These are phyloP conservation scores for Catocala fraxini DNA, from an alignment of 2,888 invertebrate species.

Conservation along the genomic window DNA sequence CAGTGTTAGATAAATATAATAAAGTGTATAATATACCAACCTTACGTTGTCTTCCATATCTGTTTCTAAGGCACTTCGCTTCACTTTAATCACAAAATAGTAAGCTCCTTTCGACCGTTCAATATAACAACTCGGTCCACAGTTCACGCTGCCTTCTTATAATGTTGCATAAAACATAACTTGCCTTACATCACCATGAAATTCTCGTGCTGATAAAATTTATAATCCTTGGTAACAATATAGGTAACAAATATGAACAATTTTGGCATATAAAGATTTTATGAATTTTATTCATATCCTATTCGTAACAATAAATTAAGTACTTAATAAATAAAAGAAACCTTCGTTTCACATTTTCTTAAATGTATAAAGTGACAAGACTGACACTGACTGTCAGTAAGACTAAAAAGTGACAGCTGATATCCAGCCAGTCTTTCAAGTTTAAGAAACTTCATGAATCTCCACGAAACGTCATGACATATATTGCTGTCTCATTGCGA, in stretches of 20 bases:
- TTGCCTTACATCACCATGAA: constrained; percentile 42
- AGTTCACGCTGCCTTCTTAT: constrained; percentile 7
- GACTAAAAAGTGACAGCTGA: neutral
- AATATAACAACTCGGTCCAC: constrained; percentile 18
- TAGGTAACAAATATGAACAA: neutral
- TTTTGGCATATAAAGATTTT: neutral
- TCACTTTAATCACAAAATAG: no score
- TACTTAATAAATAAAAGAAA: constrained; percentile 17
- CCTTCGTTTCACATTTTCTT: neutral
- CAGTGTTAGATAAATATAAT: neutral
- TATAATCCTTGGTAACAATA: neutral
- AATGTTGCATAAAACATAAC: constrained; percentile 27
- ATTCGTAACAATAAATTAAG: neutral
- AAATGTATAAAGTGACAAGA: neutral
- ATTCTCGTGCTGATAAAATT: neutral
- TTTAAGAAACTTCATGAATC: no score
- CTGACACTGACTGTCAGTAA: neutral
- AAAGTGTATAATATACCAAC: constrained; percentile 39
- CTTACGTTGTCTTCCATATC: constrained; percentile 55
- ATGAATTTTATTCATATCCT: neutral
- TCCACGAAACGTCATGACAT: no score
- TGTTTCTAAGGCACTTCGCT: constrained; percentile 18
- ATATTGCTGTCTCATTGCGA: no score
- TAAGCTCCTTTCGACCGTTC: constrained; percentile 19
- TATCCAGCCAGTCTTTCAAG: no score